Evolutionary conservation across 2,888 invertebrate genomes (phyloP).

Genomic region (Oasisia sp.): DNA sequence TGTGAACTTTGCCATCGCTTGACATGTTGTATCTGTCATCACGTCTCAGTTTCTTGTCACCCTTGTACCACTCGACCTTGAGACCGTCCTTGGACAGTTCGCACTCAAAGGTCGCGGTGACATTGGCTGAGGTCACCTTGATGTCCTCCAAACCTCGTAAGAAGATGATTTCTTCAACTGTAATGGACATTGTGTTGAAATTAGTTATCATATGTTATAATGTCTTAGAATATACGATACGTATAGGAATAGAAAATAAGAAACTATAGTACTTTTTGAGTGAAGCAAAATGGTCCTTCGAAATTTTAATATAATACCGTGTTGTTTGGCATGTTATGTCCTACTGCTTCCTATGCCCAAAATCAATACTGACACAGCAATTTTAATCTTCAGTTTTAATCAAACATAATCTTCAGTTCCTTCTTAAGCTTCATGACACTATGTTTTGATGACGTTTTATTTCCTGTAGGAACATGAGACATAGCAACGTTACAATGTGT

Average conservation of each 20-base stretch:
- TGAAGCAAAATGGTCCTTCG: neutral
- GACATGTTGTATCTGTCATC: conserved; percentile 32
- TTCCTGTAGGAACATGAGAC: neutral
- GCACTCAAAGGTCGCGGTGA: conserved; percentile 72
- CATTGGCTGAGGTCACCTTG: conserved; percentile 51
- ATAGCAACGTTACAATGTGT: neutral
- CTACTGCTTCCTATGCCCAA: neutral
- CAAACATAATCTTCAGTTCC: neutral
- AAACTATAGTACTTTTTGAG: neutral
- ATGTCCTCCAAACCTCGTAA: conserved; percentile 54
- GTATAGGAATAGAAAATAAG: neutral
- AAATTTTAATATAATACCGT: neutral
- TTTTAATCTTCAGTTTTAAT: neutral
- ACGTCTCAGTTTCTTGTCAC: conserved; percentile 28
- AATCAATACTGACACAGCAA: neutral
- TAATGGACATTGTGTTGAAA: conserved; percentile 25
- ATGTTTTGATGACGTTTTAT: neutral
- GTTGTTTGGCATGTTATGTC: neutral
- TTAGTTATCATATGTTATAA: neutral
- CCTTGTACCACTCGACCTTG: conserved; percentile 78
- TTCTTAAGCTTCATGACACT: neutral
- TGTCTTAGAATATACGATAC: neutral
- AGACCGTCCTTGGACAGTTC: conserved; percentile 83
- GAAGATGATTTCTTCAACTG: conserved; percentile 59
- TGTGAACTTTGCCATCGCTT: conserved; percentile 50